phyloP scores from a whole-genome alignment of 1,140 invertebrate genomes.

The Chymomyza costata region DNA sequence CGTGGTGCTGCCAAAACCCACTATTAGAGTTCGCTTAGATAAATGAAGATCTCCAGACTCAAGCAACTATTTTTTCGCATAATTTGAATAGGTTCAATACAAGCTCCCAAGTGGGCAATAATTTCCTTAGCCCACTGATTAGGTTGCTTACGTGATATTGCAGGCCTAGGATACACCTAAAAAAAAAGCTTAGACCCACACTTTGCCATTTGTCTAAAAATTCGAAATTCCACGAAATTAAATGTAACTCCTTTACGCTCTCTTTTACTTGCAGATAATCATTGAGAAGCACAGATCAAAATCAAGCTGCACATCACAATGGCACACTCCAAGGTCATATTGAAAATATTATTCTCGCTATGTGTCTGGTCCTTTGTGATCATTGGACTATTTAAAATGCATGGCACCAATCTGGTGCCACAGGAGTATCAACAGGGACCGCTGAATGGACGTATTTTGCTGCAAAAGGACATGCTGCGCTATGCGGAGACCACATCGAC shows the following conservation, averaged over 20 bases:
- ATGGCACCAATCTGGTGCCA: constrained; percentile 65
- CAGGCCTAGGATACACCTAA: too few species aligned
- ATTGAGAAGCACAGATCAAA: not conserved
- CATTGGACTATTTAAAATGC: constrained; percentile 74
- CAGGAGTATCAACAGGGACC: constrained; percentile 64
- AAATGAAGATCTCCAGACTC: too few species aligned
- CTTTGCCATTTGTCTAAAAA: not conserved
- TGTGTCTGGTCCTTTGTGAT: constrained; percentile 75
- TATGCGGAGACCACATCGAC: constrained; percentile 69
- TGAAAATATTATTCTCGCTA: constrained; percentile 72
- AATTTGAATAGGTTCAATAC: too few species aligned
- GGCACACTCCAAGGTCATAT: constrained; percentile 70
- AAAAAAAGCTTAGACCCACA: too few species aligned
- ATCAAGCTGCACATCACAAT: constrained; percentile 38
- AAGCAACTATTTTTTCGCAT: too few species aligned
- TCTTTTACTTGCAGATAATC: constrained; percentile 1
- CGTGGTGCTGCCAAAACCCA: too few species aligned
- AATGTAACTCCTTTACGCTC: not conserved
- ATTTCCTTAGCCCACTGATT: too few species aligned
- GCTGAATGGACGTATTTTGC: constrained; percentile 63
- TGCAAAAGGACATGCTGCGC: constrained; percentile 70
- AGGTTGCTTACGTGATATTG: too few species aligned
- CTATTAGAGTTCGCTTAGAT: too few species aligned
- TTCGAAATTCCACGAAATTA: too few species aligned
- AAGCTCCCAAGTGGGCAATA: too few species aligned